Base-by-base conservation (phyloP, 2,113 vertebrate genomes). In the Irena cyanogastra region DNA sequence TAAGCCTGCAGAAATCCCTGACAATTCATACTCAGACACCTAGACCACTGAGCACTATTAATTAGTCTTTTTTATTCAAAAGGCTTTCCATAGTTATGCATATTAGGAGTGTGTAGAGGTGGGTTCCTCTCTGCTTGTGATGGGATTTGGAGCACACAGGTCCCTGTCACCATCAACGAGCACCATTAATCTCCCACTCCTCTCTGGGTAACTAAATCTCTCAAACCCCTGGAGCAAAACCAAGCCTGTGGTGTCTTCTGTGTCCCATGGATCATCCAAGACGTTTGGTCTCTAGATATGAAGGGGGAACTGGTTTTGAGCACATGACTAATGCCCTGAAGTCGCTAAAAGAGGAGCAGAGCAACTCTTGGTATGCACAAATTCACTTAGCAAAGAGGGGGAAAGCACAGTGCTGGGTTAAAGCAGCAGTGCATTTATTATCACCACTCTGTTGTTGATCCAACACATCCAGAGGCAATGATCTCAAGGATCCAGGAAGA, bases 401-500 rank as follows among this genome's bases (percentile, higher is more conserved):
- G 37, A 50, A 65, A 83, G 27, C n/a, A 35, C 3, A 28, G 79
- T 18, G 4, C 90, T 57, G 70, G 59, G 64, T 86, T 89, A 83
- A 95, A 84, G 74, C 59, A 64, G 84, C 42, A 44, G 37, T 13
- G 26, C 19, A 6, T 60, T 87, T 52, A 27, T 83, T 90, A 79
- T 80, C 72, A 26, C 18, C 23, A 54, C 78, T 81, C 97, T 69
- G 64, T 13, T 82, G 65, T 56, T 82, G 70, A 66, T 80, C 90
- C 70, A 88, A n/a, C 45, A 91, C 85, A 66, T 91, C 93, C 61
- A 1, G 53, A 69, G 79, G 95, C 94, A 96, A 88, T 81, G 81
- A 63, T 66, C 90, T 92, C 72, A 90, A 89, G 66, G 90, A 85
- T 41, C 63, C 30, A 83, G 71, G 82, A 90, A 85, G 79, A 54